Base-by-base conservation (phyloP, 2,797 vertebrate genomes). In the Artibeus jamaicensis region DNA sequence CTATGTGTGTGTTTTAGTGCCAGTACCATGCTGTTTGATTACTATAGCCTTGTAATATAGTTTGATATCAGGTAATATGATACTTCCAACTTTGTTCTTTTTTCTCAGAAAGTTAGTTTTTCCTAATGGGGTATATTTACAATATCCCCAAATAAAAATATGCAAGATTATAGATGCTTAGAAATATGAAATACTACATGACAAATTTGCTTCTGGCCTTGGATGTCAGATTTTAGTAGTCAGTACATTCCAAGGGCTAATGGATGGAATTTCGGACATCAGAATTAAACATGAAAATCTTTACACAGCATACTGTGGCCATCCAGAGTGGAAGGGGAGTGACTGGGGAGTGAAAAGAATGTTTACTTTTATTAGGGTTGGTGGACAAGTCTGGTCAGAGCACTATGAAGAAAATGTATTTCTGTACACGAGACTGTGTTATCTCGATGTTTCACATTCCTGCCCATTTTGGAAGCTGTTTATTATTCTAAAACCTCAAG, bases 401-500 rank as follows among this genome's bases (percentile, higher is more conserved):
- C 93, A 94, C 92, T 92, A 77, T 19, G 48, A 97, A 95, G 94
- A 95, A 94, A 85, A 22, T 11, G 62, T 34, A 73, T 76, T 91
- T 96, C 67, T 89, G 9, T 97, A 78, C 53, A 95, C 24, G 3
- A 32, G 48, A 86, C 84, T 92, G n/a, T 77, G 91, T 81, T 97
- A 97, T 96, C 79, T 93, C 57, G n/a, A 0, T 59, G n/a, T 86
- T 84, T 84, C 82, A 65, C 82, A 97, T 96, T 96, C 68, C 62
- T 95, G 70, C 18, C 96, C 84, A 55, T 97, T 97, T 91, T 95
- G 95, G 91, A 97, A 97, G 74, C 83, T 79, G 29, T 88, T 96
- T 97, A 86, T 97, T 97, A 68, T 97, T 96, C 76, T 91, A 96
- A 95, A 97, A 22, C 96, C 94, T 96, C 91, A 92, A 93, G 92